These are phyloP conservation scores for Metellina segmentata DNA, from an alignment of 2,888 invertebrate species.

Conservation along the genomic window DNA sequence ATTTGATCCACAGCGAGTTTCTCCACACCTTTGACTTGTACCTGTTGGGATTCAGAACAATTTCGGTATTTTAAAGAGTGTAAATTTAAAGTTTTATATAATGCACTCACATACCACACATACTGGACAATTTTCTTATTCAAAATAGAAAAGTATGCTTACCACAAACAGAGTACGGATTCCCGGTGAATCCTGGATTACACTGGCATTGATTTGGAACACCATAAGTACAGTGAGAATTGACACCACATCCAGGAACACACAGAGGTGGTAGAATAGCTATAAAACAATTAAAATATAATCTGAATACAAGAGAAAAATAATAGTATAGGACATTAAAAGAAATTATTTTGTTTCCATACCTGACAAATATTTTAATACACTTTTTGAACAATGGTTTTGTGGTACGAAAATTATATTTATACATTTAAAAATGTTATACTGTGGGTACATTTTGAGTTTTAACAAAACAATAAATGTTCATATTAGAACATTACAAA, in stretches of 20 bases:
- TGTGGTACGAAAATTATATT: no score
- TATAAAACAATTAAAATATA: constrained; percentile 81
- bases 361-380: no score
- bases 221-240: constrained; percentile 93
- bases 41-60: constrained; percentile 19
- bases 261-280: constrained; percentile 90
- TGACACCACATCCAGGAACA: constrained; percentile 89
- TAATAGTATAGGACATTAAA: background rate
- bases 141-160: background rate
- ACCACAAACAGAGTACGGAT: constrained; percentile 91
- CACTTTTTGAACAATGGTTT: no score
- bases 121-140: background rate
- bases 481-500: no score
- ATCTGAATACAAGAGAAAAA: background rate
- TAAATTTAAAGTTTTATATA: background rate
- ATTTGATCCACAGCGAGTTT: constrained; percentile 86
- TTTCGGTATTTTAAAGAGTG: background rate
- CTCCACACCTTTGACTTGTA: constrained; percentile 76
- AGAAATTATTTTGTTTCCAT: background rate
- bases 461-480: no score
- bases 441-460: no score
- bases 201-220: constrained; percentile 89
- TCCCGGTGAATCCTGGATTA: constrained; percentile 90
- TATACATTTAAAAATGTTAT: no score
- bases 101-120: background rate